phyloP scores from a whole-genome alignment of 2,888 invertebrate species.

The Alloplasta piceator region DNA sequence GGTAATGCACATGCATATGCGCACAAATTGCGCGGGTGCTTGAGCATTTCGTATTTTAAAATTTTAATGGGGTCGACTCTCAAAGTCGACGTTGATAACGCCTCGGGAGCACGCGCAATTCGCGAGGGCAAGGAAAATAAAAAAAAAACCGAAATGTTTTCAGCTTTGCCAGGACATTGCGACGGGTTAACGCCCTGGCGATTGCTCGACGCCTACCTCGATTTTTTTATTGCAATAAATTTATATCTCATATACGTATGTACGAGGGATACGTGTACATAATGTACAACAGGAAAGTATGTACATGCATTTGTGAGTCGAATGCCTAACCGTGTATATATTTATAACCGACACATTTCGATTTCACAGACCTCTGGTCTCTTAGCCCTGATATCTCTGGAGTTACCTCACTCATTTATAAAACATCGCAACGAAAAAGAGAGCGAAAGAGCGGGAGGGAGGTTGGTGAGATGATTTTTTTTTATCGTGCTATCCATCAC shows the following conservation, averaged over 20 bases:
- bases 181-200: conserved; percentile 79
- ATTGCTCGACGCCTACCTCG: conserved; percentile 73
- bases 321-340: conserved; percentile 43
- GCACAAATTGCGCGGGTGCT: conserved; percentile 54
- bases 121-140: conserved; percentile 12
- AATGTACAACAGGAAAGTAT: conserved; percentile 1
- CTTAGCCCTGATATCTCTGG: conserved; percentile 33
- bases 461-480: neutral
- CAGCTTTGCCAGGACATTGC: conserved; percentile 69
- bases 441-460: neutral
- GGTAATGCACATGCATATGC: conserved; percentile 28
- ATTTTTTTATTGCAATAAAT: conserved; percentile 51
- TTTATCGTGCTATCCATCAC: conserved; percentile 18
- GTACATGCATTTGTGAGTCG: conserved; percentile 19
- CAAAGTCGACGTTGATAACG: conserved; percentile 63
- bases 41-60: conserved; percentile 70
- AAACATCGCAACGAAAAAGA: neutral
- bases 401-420: conserved; percentile 30
- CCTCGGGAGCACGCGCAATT: conserved; percentile 16
- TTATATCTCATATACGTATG: conserved; percentile 9
- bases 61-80: conserved; percentile 71
- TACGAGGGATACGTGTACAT: neutral
- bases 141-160: conserved; percentile 3
- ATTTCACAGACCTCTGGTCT: conserved; percentile 65
- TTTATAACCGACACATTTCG: conserved; percentile 65